Percentiles rank a stretch among this genome's conserved stretches.
Conservation (phyloP, 2,113 vertebrate genomes). For the Silurus glanis region DNA sequence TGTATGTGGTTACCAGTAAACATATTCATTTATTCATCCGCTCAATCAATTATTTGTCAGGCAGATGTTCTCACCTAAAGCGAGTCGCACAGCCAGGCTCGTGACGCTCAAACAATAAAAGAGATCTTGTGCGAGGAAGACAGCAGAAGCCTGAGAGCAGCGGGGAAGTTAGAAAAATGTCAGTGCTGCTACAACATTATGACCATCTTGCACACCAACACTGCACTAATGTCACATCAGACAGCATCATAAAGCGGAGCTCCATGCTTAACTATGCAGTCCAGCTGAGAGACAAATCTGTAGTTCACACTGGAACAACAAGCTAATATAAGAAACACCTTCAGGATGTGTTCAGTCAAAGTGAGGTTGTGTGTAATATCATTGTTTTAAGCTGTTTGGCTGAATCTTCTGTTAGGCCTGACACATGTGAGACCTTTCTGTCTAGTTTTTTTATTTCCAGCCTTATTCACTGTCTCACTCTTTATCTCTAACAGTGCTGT, state of each 20-base stretch:
- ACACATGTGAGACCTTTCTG: no score
- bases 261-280: background rate
- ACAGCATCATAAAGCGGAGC: background rate
- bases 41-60: constrained; percentile 45
- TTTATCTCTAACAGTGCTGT: background rate
- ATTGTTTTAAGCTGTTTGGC: background rate
- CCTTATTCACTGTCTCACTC: no score
- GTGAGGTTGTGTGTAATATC: constrained; percentile 26
- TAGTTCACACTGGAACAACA: background rate
- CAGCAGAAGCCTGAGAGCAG: constrained; percentile 21
- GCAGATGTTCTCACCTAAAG: constrained; percentile 52
- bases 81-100: constrained; percentile 34
- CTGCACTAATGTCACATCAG: constrained; percentile 7
- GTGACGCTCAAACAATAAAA: constrained; percentile 21
- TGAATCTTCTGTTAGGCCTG: background rate
- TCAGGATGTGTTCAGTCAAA: constrained; percentile 55
- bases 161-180: constrained; percentile 6
- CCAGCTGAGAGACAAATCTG: background rate
- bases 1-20: constrained; percentile 40
- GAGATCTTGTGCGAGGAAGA: background rate
- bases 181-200: background rate
- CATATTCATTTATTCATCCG: constrained; percentile 52
- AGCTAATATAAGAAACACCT: constrained; percentile 42
- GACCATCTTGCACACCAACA: constrained; percentile 3
- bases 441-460: constrained; percentile 7